Base-by-base conservation (phyloP, 2,113 vertebrate species). In the Tautogolabrus adspersus region DNA sequence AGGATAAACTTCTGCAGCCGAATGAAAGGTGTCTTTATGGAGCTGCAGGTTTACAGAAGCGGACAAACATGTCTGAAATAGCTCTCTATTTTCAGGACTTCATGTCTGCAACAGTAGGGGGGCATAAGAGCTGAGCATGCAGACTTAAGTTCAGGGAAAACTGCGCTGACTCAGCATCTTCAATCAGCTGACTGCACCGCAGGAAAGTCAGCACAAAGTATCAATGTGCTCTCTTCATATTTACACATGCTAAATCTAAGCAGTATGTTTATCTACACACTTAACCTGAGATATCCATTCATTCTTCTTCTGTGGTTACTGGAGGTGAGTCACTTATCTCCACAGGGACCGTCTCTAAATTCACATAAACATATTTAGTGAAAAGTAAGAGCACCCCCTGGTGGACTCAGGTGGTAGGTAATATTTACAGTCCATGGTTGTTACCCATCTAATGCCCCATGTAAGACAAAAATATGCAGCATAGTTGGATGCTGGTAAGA, bases 61-160 rank as follows among this genome's bases (percentile, higher is more conserved):
- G 23, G 8, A 5, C 40, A 46, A 56, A 44, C 70, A 63, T 21
- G 37, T 73, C 49, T 16, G 54, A 75, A 74, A 65, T 6, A 44
- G 5, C 18, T 19, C 11, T 18, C 19, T 7, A 5, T 19, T 8
- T 34, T 40, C 11, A 47, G 23, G 4, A 23, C 47, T 62, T 62
- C 74, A 49, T 47, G 12, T 68, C 10, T 7, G 66, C 49, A 46
- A 60, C 51, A 55, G 49, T 0, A 26, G 26, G 26, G 26, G 26
- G 26, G 26, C 26, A 26, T 40, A 7, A 42, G 40, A 3, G 40
- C 40, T 42, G 40, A 42, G 40, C 40, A 3, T 11, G 61, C 44
- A 11, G 22, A 9, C 22, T 10, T 11, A 22, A 42, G 8, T 52
- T 21, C 1, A 8, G 4, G 22, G 19, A 13, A 61, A 54, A 1